Evolutionary conservation across 2,888 invertebrate species (phyloP), one percentile per base, ranked within the genome.

Genomic region (Eudemis profundana): DNA sequence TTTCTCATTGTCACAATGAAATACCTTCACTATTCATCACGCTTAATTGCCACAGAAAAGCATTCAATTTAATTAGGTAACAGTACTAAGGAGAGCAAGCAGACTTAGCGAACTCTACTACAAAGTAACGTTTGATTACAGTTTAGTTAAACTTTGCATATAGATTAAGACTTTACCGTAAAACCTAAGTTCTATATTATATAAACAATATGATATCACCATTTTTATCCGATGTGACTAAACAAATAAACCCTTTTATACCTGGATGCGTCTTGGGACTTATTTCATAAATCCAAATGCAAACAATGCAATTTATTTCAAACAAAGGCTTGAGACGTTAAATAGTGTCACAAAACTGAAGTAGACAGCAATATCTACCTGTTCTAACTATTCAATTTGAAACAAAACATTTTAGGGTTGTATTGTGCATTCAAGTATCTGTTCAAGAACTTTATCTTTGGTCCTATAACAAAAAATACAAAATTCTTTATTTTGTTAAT

Each of bases 1-100:
- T 51, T 61, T 40, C 54, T 27, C 62, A 40, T 56, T 63, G 56
- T 63, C 40, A 63, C 40, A 49, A 49, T 56, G 40, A 56, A 54
- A 63, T 62, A 15, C 46, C 47, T 47, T 7, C 10, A 46, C 38
- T 62, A 47, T 54, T 47, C 54, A 56, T 56, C 49, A 63, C 46
- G 12, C n/a, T 15, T 40, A 56, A 63, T 56, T 47, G 47, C 40
- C 12, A 36, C 15, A 38, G 38, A 60, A 38, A 49, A 38, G 23
- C 47, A 17, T 38, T 59, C 36, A 47, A 12, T 15, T 23, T 49
- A 23, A 51, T 33, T 33, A 61, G n/a, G 36, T 36, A 36, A 29
- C 17, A 7, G n/a, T 2, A n/a, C 7, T 36, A 3, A 19, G n/a
- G 36, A 46, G 21, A 5, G 12, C 46, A 46, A 46, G n/a, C 27